These are phyloP conservation scores for Smittia aterrima DNA, from an alignment of 2,888 invertebrate genomes.

Conservation along the genomic window DNA sequence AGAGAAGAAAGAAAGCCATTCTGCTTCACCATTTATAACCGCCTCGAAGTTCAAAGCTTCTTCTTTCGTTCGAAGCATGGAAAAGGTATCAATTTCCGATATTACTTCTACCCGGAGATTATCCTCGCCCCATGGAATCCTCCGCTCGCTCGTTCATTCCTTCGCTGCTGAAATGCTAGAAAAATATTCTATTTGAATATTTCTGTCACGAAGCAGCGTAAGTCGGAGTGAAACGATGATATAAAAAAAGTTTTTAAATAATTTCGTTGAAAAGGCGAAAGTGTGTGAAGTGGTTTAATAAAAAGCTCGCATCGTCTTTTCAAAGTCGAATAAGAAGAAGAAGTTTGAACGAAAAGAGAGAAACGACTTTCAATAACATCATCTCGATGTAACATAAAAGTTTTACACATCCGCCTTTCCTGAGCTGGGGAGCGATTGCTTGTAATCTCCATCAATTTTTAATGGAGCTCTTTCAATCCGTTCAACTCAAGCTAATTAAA, in stretches of 20 bases:
- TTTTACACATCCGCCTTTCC: background rate
- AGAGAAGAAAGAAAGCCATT: background rate
- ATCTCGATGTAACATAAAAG: background rate
- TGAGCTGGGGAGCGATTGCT: no score
- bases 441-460: no score
- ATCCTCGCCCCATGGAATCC: constrained; percentile 32
- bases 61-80: constrained; percentile 10
- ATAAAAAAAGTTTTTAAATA: constrained; percentile 26
- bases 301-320: constrained; percentile 6
- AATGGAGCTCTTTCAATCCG: no score
- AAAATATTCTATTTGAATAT: constrained; percentile 30
- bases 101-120: constrained; percentile 36
- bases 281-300: constrained; percentile 15
- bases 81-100: constrained; percentile 42
- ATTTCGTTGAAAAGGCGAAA: constrained; percentile 9
- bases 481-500: background rate
- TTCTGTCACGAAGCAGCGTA: constrained; percentile 33
- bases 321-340: background rate
- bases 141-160: background rate
- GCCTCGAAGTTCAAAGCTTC: background rate
- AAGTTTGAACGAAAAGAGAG: background rate
- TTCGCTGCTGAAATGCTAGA: background rate
- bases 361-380: background rate
- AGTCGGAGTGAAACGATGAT: constrained; percentile 11
- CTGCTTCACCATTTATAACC: background rate